Conservation (phyloP, 2,113 vertebrate genomes). For the Pangasianodon hypophthalmus region DNA sequence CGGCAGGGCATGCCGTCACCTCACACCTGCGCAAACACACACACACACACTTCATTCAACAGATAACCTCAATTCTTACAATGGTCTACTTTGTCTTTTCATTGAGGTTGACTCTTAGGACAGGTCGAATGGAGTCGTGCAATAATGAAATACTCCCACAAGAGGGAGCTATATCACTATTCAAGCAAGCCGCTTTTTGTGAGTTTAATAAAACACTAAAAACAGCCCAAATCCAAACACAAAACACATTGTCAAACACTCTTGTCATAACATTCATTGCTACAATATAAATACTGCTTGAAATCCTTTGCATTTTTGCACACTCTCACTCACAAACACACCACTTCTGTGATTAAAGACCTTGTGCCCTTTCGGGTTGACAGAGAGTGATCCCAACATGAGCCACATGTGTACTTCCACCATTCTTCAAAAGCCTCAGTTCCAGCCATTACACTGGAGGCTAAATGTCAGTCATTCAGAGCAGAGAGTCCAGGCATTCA, state of each 20-base stretch:
- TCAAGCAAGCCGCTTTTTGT: not conserved
- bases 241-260: not conserved
- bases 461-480: slow-evolving; percentile 43
- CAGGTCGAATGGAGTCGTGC: not conserved
- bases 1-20: slow-evolving; percentile 81
- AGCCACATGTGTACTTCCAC: slow-evolving; percentile 36
- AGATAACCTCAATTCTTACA: slow-evolving; percentile 2
- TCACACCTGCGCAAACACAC: slow-evolving; percentile 54
- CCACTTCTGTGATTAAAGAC: slow-evolving; percentile 35
- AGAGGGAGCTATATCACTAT: slow-evolving; percentile 30
- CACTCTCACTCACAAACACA: slow-evolving; percentile 6
- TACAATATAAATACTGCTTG: not conserved
- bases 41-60: slow-evolving; percentile 26
- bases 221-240: not conserved
- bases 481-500: not conserved
- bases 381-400: slow-evolving; percentile 34
- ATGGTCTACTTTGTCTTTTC: slow-evolving; percentile 15
- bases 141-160: slow-evolving; percentile 31
- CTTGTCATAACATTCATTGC: not conserved
- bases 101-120: not conserved
- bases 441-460: slow-evolving; percentile 44
- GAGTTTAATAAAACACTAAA: not conserved
- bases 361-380: slow-evolving; percentile 21
- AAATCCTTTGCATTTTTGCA: not conserved
- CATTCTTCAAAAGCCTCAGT: slow-evolving; percentile 47